Percentiles rank a stretch among this genome's conserved stretches.
Conservation (phyloP, 2,113 vertebrate genomes). For the Passer domesticus region DNA sequence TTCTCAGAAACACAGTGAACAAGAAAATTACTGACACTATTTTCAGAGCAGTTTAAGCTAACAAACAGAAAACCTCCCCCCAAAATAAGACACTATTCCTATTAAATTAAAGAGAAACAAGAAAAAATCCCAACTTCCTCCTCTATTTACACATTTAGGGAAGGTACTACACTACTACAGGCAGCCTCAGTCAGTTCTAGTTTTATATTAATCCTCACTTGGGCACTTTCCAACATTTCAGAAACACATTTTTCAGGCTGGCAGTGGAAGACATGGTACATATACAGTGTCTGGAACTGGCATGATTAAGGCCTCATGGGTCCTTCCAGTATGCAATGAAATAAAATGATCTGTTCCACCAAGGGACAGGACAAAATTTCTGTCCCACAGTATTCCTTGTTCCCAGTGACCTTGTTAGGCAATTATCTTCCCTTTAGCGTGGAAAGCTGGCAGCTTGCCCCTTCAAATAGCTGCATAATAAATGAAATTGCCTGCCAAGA, state of each 20-base stretch:
- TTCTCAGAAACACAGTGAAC: background rate
- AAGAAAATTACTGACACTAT: background rate
- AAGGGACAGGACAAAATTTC: background rate
- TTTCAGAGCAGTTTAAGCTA: background rate
- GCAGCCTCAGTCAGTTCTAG: background rate
- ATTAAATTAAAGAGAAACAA: background rate
- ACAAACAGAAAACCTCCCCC: background rate
- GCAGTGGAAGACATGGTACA: background rate
- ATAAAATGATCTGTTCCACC: background rate
- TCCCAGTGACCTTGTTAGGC: background rate
- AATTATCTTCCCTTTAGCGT: background rate
- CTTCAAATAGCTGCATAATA: conserved; percentile 11
- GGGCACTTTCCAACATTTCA: background rate
- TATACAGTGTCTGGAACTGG: background rate
- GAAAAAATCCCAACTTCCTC: background rate
- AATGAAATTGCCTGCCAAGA: background rate
- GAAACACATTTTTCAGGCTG: background rate
- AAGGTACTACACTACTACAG: background rate
- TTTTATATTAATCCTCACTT: background rate
- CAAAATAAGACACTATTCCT: background rate
- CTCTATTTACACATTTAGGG: background rate
- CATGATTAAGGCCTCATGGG: background rate
- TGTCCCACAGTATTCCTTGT: background rate
- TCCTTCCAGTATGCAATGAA: background rate
- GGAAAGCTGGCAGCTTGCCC: conserved; percentile 6